A percentile compares a stretch with the other conserved stretches of the same genome.
Conservation (phyloP, 2,888 invertebrate species). For the Drosophila neotestacea region DNA sequence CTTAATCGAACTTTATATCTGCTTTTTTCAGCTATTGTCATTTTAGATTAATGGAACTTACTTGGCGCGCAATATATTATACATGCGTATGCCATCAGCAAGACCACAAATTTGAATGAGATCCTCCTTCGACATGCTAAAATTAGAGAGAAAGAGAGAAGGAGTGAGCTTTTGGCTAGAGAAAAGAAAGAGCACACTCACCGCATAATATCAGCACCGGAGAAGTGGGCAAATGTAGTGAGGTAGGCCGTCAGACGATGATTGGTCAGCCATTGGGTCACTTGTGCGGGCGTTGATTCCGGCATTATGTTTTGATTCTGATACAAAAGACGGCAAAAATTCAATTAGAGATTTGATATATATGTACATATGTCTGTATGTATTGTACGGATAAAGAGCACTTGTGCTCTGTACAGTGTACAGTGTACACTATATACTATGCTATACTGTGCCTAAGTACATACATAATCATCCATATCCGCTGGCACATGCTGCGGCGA, state of each 20-base stretch:
- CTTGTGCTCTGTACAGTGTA: background rate
- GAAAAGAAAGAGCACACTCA: slow-evolving; percentile 66
- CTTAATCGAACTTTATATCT: background rate
- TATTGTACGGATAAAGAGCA: background rate
- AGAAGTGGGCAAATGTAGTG: slow-evolving; percentile 93
- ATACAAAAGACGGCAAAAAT: slow-evolving; percentile 10
- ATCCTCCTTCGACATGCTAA: slow-evolving; percentile 93
- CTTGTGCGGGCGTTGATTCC: slow-evolving; percentile 90
- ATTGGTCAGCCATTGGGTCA: slow-evolving; percentile 91
- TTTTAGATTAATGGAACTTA: slow-evolving; percentile 85
- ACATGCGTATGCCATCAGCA: slow-evolving; percentile 96
- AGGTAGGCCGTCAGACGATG: slow-evolving; percentile 92
- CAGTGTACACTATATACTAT: too few species aligned
- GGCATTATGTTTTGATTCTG: slow-evolving; percentile 87
- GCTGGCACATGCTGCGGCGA: slow-evolving; percentile 83
- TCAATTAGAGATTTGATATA: slow-evolving; percentile 13
- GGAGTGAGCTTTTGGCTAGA: background rate
- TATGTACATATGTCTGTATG: too few species aligned
- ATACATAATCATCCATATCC: slow-evolving; percentile 84
- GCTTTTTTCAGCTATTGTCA: slow-evolving; percentile 36
- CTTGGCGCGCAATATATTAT: slow-evolving; percentile 95
- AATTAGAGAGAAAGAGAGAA: slow-evolving; percentile 31
- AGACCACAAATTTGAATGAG: slow-evolving; percentile 97
- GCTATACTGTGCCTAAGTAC: slow-evolving; percentile 24
- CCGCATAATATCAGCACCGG: slow-evolving; percentile 94